Evolutionary conservation across 1,140 invertebrate species (phyloP), one percentile per base, ranked within the genome.

Genomic region (Augochlora pura): DNA sequence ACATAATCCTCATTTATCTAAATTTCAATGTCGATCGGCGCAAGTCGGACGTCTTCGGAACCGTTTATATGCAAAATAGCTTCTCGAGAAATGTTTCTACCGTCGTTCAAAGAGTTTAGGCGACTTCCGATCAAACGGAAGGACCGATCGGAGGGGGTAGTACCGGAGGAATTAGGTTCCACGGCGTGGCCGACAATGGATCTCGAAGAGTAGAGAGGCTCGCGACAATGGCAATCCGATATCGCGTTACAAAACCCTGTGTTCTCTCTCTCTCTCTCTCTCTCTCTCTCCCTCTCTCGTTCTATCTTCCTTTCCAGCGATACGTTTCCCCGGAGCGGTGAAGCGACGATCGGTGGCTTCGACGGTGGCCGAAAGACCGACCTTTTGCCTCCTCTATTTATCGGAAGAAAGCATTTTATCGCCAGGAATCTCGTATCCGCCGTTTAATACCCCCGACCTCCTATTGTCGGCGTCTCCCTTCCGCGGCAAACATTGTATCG

Each of bases 291-390:
- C 18, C 49, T 5, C 52, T 6, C 5, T n/a, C 54, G 18, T 9
- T 54, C 49, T 18, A 18, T 57, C 32, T 32, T 32, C 32, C 32
- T 32, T 32, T 32, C 32, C 4, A 32, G 32, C 32, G 32, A 32
- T 32, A 1, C 32, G 32, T 32, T 4, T 4, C 32, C 54, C 8
- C 2, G 54, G 21, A n/a, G 18, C 39, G 18, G 63, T 32, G 12
- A 66, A 66, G 49, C 67, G 46, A 59, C 46, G 75, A 77, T 77
- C 75, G 68, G 75, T 77, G 75, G 67, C 75, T 77, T 77, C 76
- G 68, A 77, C 60, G 76, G 76, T 77, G 76, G 76, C 76, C 76
- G n/a, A 60, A 71, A 77, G 68, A 54, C 63, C 74, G 76, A 78
- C 76, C 76, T 78, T 78, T 78, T 78, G 76, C 76, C 76, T 78